Evolutionary conservation across 2,113 vertebrate species (phyloP), one percentile per base, ranked within the genome.

Genomic region (Sylvia atricapilla): DNA sequence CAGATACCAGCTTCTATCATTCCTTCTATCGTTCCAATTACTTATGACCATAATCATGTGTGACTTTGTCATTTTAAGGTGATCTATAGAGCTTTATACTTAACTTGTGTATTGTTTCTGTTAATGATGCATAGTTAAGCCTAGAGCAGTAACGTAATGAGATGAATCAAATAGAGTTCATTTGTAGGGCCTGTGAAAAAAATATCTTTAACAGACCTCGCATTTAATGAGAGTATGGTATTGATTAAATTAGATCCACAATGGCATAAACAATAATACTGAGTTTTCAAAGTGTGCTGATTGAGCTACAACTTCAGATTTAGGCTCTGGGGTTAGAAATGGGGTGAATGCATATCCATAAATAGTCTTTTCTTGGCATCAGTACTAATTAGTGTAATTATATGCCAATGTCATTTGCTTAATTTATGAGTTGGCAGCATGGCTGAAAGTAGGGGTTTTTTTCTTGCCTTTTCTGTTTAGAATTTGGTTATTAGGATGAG

Each of bases 381-480:
- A 89, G 96, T 96, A 66, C 97, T 97, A 97, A 97, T 98, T 97
- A 97, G 94, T 94, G 84, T 96, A 97, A 97, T 98, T 97, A 96
- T 96, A 96, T 95, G 76, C 96, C 91, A 82, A 60, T 97, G 97
- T 95, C 92, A 97, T 97, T 96, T 97, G 92, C 89, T 96, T 97
- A 96, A 98, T 97, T 98, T 98, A 97, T 97, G 90, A 97, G 64
- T 95, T 98, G 97, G 96, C 96, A 96, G 85, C 72, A 87, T 86
- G 35, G 74, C 90, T 97, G 74, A 95, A 97, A 96, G 77, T 97
- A 89, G 39, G 39, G 50, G 59, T 0, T 12, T 95, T 96, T 96
- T 97, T 79, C 95, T 97, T 96, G 95, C 91, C 68, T 93, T 87
- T 95, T 95, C 94, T 93, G 86, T 95, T 96, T 97, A 95, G 92